Evolutionary conservation across 2,797 vertebrate species (phyloP).

Genomic region (Zenarchopterus dispar): DNA sequence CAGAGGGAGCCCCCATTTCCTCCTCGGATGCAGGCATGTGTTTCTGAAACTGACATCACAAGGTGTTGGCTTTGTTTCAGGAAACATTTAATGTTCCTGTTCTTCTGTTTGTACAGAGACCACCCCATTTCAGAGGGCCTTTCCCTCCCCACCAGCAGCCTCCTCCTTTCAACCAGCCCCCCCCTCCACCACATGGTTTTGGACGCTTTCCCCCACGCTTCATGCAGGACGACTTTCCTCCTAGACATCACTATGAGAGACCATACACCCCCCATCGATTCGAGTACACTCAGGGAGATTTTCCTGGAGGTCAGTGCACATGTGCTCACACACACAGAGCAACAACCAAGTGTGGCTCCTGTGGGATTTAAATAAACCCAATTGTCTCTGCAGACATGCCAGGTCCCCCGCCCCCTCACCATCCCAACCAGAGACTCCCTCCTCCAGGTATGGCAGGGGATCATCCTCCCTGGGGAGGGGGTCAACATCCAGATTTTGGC

Average conservation of each 20-base stretch:
- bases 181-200: slow-evolving; percentile 91
- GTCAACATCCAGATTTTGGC: slow-evolving; percentile 93
- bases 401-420: slow-evolving; percentile 94
- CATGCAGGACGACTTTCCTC: slow-evolving; percentile 97
- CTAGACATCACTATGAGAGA: slow-evolving; percentile 93
- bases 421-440: slow-evolving; percentile 92
- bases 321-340: no score
- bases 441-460: slow-evolving; percentile 90
- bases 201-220: slow-evolving; percentile 96
- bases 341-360: not conserved
- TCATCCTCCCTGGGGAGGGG: slow-evolving; percentile 93
- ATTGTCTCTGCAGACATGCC: slow-evolving; percentile 82
- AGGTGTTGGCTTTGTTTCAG: not conserved
- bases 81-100: not conserved
- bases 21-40: slow-evolving; percentile 86
- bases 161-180: slow-evolving; percentile 95
- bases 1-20: slow-evolving; percentile 94
- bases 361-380: not conserved
- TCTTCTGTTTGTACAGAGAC: slow-evolving; percentile 75
- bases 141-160: slow-evolving; percentile 97
- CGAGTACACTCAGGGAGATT: slow-evolving; percentile 95
- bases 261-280: slow-evolving; percentile 93
- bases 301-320: slow-evolving; percentile 85
- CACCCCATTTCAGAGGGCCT: slow-evolving; percentile 95
- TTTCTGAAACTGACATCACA: no score